Evolutionary conservation across 2,888 invertebrate species (phyloP).

Genomic region (Rhaphigaster nebulosa): DNA sequence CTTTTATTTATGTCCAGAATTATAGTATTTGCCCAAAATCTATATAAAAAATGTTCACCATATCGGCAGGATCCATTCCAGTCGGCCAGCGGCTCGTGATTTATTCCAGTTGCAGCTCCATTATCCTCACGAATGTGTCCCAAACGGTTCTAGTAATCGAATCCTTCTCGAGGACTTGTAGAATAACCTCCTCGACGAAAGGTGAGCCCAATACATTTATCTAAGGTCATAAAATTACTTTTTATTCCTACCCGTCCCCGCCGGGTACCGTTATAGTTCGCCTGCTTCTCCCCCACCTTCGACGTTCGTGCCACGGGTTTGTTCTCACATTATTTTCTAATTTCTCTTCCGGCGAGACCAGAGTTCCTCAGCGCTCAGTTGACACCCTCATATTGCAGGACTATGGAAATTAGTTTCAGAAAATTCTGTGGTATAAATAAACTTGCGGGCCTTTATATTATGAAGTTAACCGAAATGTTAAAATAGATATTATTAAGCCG

Average conservation of each 20-base stretch:
- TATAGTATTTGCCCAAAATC: no score
- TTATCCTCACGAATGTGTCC: not conserved
- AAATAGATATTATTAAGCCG: no score
- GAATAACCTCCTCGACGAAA: not conserved
- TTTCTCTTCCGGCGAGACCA: not conserved
- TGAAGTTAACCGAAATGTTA: no score
- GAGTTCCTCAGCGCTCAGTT: no score
- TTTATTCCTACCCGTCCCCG: not conserved
- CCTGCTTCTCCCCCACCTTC: not conserved
- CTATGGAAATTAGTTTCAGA: no score
- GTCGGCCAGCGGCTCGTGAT: not conserved
- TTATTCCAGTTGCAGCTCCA: not conserved
- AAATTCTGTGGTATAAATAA: no score
- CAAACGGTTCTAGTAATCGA: not conserved
- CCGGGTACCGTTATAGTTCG: not conserved
- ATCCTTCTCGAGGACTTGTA: not conserved
- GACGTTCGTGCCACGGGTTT: not conserved
- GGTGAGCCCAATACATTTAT: not conserved
- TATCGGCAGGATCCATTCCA: no score
- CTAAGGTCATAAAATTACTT: not conserved
- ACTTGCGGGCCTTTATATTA: no score
- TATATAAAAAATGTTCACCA: no score
- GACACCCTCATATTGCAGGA: no score
- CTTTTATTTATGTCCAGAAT: no score
- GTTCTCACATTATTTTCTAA: not conserved